Evolutionary conservation across 2,113 vertebrate species (phyloP).

Genomic region (Cathartes aura): DNA sequence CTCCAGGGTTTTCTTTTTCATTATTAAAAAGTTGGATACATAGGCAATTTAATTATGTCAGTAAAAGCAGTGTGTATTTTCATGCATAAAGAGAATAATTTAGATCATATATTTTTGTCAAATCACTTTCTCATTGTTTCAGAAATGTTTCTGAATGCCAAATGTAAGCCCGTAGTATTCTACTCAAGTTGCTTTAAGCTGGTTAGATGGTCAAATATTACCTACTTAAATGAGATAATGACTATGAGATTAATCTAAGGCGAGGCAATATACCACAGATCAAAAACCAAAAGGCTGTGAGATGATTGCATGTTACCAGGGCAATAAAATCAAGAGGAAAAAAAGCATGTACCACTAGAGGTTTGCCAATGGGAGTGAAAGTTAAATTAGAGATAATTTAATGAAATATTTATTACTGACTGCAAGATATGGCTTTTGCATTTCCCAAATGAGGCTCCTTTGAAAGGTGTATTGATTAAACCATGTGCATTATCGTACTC

Average conservation of each 20-base stretch:
- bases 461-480: conserved; percentile 33
- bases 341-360: neutral
- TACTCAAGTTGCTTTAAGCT: neutral
- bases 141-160: neutral
- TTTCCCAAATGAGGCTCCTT: conserved; percentile 6
- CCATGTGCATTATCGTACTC: neutral
- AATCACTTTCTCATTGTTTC: neutral
- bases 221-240: conserved; percentile 23
- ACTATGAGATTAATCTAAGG: conserved; percentile 6
- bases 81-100: neutral
- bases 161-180: neutral
- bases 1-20: conserved; percentile 9
- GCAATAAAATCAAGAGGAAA: conserved; percentile 20
- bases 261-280: neutral
- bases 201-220: conserved; percentile 50
- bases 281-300: conserved; percentile 21
- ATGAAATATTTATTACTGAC: conserved; percentile 52
- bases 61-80: conserved; percentile 3
- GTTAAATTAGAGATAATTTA: conserved; percentile 52
- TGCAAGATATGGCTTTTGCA: conserved; percentile 1
- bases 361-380: neutral
- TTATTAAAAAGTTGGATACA: conserved; percentile 27
- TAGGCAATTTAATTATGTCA: conserved; percentile 45
- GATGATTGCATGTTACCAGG: conserved; percentile 10
- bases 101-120: conserved; percentile 10